Base-by-base conservation (phyloP, 1,140 invertebrate genomes). In the Mizuhopecten yessoensis region DNA sequence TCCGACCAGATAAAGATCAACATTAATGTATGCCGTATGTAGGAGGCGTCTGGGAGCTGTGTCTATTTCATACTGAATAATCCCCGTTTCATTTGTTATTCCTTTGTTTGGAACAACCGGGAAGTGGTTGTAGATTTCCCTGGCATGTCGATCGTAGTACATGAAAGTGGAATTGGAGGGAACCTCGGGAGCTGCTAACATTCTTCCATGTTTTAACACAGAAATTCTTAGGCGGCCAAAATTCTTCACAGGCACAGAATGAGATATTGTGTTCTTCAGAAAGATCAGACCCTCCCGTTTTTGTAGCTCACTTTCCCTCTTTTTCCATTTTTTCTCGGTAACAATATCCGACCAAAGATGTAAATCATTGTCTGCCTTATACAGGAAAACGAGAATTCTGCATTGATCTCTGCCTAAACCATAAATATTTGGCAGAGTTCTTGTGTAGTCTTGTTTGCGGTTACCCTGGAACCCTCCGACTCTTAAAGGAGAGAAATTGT, bases 21-120 rank as follows among this genome's bases (percentile, higher is more conserved):
- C 9, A n/a, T 75, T 75, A 11, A 75, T 29, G 11, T 75, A 75
- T 29, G 57, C 57, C 23, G 57, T 75, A 11, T 75, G 57, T 3
- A 75, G n/a, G 23, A 75, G 57, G 5, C 57, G 57, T 75, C 29
- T 75, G n/a, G 57, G 57, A 5, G 57, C 2, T 3, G 57, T 29
- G n/a, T 75, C 57, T 29, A 75, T 75, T 29, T 75, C 57, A 75
- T 75, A 75, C 57, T 75, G 57, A 75, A 75, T 75, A 29, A 75
- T 75, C 1, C 23, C 57, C 0, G 23, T 29, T 75, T 75, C 57
- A 29, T 7, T 17, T n/a, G 9, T 75, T 29, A 75, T 5, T n/a
- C 57, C 57, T 17, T 29, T 75, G 11, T 29, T n/a, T 29, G 3
- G 9, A 0, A 75, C 23, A n/a, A 75, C 29, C 57, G 57, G 57